Conservation (phyloP, 2,113 vertebrate species). For the Gopherus evgoodei region DNA sequence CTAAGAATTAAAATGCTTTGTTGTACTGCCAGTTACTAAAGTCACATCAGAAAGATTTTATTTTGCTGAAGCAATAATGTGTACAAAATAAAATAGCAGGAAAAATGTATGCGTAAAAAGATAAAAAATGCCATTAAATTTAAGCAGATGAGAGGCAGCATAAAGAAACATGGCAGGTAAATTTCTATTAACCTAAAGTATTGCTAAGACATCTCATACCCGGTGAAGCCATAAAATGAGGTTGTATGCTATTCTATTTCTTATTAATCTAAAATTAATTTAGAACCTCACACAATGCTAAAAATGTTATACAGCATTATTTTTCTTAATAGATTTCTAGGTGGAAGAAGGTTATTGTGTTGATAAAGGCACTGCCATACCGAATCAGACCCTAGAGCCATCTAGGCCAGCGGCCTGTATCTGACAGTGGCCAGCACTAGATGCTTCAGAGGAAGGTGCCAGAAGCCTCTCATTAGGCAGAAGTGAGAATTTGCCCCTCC, state of each 20-base stretch:
- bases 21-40: not conserved
- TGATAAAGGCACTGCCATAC: not conserved
- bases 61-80: not conserved
- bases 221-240: not conserved
- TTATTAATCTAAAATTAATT: not conserved
- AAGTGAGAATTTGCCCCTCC: not conserved
- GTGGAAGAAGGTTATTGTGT: not conserved
- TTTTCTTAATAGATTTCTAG: not conserved
- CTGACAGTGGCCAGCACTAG: not conserved
- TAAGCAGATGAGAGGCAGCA: not conserved
- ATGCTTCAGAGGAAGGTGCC: not conserved
- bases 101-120: not conserved
- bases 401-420: not conserved
- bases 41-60: not conserved
- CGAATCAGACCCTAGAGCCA: not conserved
- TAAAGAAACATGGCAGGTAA: not conserved
- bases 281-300: not conserved
- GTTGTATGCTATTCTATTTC: not conserved
- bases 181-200: not conserved
- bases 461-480: not conserved
- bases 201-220: not conserved
- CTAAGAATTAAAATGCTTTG: slow-evolving; percentile 66
- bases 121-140: not conserved
- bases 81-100: not conserved
- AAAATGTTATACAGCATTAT: not conserved